Base-by-base conservation (phyloP, 2,888 invertebrate genomes). In the Myathropa florea region DNA sequence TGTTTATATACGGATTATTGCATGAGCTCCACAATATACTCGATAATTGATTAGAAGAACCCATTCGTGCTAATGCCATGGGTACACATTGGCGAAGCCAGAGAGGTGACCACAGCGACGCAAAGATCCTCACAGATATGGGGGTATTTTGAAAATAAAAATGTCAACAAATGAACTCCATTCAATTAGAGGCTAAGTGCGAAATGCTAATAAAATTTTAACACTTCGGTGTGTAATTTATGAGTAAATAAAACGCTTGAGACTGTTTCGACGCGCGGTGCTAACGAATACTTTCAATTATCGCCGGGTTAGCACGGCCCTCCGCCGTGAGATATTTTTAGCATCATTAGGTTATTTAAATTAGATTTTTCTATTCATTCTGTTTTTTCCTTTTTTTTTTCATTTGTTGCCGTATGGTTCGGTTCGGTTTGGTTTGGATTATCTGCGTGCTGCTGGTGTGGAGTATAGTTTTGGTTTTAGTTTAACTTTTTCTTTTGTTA, bases 181-280 rank as follows among this genome's bases (percentile, higher is more conserved):
- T 83, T 86, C 86, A 86, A 86, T 86, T 86, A 86, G 86, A 83
- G 83, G 71, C 78, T 57, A 75, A 83, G 86, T 79, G 86, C 83
- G 86, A 86, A 86, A 83, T 75, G 86, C 75, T 86, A 86, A 86
- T 86, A 86, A 86, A 86, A 83, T 83, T 83, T 86, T 86, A 86
- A 83, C 86, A 83, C 86, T 83, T 71, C 46, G 65, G 83, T 86
- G 86, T 83, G 78, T 83, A 86, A 79, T 86, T 86, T 83, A 75
- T 83, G 75, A 63, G 63, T 65, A 86, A 86, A 86, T 83, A 86
- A 82, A 86, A 39, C 73, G 73, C 78, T 82, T 59, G 57, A 77
- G 73, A 77, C 33, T 76, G 71, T 65, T 76, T 82, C 68, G 53
- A 46, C 46, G 24, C 63, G 60, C 57, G 72, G 78, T 83, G 83